A percentile compares a stretch with the other conserved stretches of the same genome.
Conservation (phyloP, 2,888 invertebrate genomes). For the Amblyteles armatorius region DNA sequence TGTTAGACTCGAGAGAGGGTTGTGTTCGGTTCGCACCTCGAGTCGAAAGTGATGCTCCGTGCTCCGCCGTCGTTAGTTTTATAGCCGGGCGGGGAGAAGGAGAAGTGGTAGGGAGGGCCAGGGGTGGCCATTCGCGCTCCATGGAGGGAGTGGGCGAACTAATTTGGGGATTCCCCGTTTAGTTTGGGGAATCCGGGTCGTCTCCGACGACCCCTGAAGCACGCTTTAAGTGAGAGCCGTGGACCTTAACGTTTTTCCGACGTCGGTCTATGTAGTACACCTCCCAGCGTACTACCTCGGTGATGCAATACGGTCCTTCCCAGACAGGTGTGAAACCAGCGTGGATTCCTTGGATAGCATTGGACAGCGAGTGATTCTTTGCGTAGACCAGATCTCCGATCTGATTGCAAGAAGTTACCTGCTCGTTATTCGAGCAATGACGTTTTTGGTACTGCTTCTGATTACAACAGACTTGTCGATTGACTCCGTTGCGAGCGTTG, state of each 20-base stretch:
- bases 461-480: not conserved
- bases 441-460: not conserved
- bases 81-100: no score
- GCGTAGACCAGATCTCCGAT: not conserved
- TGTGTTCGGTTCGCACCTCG: no score
- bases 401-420: not conserved
- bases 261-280: not conserved
- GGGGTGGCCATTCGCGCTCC: no score
- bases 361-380: not conserved
- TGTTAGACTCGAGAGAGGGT: no score
- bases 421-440: not conserved
- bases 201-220: not conserved
- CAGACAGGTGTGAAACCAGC: not conserved
- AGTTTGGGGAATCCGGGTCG: not conserved
- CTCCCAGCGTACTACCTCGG: not conserved
- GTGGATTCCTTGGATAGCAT: not conserved
- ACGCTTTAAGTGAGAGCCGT: not conserved
- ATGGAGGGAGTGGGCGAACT: no score
- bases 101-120: no score
- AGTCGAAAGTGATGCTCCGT: no score
- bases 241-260: not conserved
- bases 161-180: not conserved
- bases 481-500: not conserved
- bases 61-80: no score
- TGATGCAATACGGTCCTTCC: not conserved